Conservation (phyloP, 2,113 vertebrate genomes). For the Ranitomeya imitator region DNA sequence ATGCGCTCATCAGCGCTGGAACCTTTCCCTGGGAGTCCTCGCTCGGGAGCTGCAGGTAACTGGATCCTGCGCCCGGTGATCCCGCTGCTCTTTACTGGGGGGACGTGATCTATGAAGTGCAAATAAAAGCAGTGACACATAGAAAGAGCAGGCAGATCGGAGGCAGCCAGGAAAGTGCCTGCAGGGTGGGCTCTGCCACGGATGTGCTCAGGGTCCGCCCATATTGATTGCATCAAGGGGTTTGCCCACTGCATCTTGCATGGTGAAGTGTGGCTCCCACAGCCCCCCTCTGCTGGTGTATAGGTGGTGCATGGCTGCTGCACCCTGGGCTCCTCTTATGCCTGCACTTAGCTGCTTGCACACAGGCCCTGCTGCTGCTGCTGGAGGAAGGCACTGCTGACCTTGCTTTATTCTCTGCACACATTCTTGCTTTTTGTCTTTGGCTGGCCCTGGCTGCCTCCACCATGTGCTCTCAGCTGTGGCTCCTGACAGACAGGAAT, state of each 20-base stretch:
- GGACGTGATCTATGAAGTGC: constrained; percentile 12
- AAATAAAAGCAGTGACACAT: neutral
- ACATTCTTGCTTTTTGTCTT: neutral
- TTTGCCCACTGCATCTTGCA: constrained; percentile 23
- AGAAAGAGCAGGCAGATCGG: neutral
- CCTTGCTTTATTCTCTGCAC: constrained; percentile 16
- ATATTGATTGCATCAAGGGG: constrained; percentile 49
- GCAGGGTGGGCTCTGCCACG: constrained; percentile 9
- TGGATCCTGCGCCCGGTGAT: neutral
- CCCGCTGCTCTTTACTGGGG: neutral
- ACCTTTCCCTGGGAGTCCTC: constrained; percentile 21
- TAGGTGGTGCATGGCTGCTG: constrained; percentile 44
- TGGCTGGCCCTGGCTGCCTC: neutral
- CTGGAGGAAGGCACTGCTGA: constrained; percentile 14
- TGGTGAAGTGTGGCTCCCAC: neutral
- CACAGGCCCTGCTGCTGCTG: neutral
- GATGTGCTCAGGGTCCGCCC: constrained; percentile 42
- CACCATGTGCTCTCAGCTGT: constrained; percentile 53
- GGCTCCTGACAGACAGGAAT: constrained; percentile 47
- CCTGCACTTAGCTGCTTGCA: constrained; percentile 16
- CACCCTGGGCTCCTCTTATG: constrained; percentile 9
- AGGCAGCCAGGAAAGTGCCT: neutral
- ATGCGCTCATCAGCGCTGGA: neutral
- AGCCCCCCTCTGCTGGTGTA: neutral
- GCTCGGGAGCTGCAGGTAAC: constrained; percentile 36